These are phyloP conservation scores for Aurelia coerulea DNA, from an alignment of 30 jellyfish, hydroid and myxozoan genomes.

Conservation along the genomic window DNA sequence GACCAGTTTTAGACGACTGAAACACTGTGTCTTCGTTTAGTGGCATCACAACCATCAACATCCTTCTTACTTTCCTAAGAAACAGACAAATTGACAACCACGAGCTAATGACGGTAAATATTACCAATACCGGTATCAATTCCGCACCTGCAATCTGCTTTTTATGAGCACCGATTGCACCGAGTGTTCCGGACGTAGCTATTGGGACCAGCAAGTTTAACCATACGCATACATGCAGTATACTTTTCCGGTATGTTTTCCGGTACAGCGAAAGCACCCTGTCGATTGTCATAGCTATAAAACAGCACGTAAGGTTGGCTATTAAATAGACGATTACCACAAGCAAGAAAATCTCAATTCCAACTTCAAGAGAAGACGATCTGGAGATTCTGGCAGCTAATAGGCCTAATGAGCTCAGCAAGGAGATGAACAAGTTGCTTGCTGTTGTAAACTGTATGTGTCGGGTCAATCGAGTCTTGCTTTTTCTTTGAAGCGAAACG, in stretches of 20 bases:
- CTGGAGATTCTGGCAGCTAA: constrained; percentile 32
- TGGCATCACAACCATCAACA: constrained; percentile 17
- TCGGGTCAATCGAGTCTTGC: neutral
- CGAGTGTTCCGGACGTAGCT: constrained; percentile 19
- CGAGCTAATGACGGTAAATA: neutral
- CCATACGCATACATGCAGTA: constrained; percentile 2
- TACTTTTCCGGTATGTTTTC: neutral
- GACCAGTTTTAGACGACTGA: too few relatives aligned
- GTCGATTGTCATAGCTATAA: constrained; percentile 13
- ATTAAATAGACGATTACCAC: constrained; percentile 1
- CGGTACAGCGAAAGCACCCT: constrained; percentile 2
- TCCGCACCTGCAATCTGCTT: constrained; percentile 7
- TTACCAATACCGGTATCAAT: neutral
- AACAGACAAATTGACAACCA: constrained; percentile 3
- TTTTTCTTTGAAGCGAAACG: constrained; percentile 5
- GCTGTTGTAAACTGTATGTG: constrained; percentile 21
- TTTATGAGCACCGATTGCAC: constrained; percentile 23
- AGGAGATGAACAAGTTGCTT: neutral
- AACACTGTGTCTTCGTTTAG: neutral
- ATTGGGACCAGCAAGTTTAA: neutral
- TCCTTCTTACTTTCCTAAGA: constrained; percentile 21
- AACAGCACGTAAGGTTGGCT: constrained; percentile 1
- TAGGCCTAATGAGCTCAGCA: constrained; percentile 28
- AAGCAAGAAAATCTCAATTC: constrained; percentile 19
- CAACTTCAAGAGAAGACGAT: constrained; percentile 2